Evolutionary conservation across 2,113 vertebrate genomes (phyloP).

Genomic region (Anser brachyrhynchus): DNA sequence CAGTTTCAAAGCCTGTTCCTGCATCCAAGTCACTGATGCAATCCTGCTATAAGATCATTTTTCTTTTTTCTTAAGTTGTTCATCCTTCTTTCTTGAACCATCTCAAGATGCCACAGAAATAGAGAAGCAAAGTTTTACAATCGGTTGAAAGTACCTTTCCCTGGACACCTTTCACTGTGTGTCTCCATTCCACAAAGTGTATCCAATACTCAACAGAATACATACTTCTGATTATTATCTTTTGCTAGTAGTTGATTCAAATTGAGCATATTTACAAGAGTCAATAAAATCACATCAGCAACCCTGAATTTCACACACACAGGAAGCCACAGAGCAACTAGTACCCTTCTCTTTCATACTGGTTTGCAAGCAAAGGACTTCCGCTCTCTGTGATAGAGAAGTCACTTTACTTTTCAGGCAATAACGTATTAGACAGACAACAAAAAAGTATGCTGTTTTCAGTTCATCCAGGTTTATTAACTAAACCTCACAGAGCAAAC

Average conservation of each 20-base stretch:
- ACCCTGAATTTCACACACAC: background rate
- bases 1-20: background rate
- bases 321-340: background rate
- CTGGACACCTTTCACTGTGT: background rate
- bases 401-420: background rate
- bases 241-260: background rate
- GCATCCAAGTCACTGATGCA: background rate
- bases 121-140: background rate
- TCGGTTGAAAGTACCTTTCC: background rate
- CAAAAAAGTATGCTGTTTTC: background rate
- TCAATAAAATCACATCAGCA: background rate
- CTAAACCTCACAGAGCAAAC: background rate
- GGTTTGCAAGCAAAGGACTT: background rate
- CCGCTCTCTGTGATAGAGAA: background rate
- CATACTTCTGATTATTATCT: background rate
- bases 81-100: background rate
- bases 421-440: background rate
- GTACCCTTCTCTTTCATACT: background rate
- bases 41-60: background rate
- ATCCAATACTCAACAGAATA: background rate
- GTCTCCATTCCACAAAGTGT: background rate
- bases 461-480: background rate
- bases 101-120: background rate
- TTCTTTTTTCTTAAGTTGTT: background rate
- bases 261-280: background rate